Conservation (phyloP, 30 jellyfish, hydroid and myxozoan species). For the Hydra vulgaris region DNA sequence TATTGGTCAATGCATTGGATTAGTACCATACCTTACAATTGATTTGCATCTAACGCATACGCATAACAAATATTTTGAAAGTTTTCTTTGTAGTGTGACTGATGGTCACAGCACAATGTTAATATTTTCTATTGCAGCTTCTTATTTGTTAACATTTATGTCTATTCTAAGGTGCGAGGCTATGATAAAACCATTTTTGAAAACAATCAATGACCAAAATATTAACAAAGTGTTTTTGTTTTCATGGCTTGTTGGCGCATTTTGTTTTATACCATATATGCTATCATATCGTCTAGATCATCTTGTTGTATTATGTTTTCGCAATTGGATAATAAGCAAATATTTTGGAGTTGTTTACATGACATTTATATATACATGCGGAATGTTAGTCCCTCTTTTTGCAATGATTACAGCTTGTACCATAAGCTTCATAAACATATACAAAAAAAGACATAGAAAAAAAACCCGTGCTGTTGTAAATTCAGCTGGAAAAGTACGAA, state of each 20-base stretch:
- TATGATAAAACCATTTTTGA: background rate
- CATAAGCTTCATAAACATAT: background rate
- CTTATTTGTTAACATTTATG: background rate
- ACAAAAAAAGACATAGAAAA: background rate
- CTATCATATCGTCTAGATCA: background rate
- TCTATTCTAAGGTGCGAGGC: background rate
- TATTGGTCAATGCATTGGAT: background rate
- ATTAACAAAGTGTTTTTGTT: background rate
- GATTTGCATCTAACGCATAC: background rate
- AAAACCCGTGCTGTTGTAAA: background rate
- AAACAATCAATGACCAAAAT: background rate
- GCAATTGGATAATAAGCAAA: background rate
- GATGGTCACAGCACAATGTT: background rate
- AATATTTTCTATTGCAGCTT: background rate
- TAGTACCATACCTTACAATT: background rate
- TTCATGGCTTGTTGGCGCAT: background rate
- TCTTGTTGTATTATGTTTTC: background rate
- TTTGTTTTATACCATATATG: background rate
- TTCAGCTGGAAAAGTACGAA: background rate
- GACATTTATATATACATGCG: background rate
- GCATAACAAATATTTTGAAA: background rate
- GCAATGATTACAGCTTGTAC: background rate
- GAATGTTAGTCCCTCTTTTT: background rate
- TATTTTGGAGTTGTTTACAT: constrained; percentile 1
- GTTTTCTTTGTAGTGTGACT: constrained; percentile 1